phyloP scores from a whole-genome alignment of 2,888 invertebrate species.

The Cistogaster globosa region DNA sequence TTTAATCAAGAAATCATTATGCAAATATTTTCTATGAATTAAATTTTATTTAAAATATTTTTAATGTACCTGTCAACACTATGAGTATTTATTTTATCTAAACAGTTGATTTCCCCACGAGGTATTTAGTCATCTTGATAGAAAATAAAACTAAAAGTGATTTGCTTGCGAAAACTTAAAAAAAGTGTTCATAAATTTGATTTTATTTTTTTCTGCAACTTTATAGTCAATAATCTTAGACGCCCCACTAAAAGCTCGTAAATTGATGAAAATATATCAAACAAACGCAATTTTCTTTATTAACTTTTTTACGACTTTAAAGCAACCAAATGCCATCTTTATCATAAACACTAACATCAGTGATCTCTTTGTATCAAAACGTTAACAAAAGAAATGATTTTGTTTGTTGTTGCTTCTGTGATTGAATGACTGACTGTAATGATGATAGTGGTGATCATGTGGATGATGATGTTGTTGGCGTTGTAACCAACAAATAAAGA shows the following conservation, averaged over 20 bases:
- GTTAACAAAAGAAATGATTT: slow-evolving; percentile 41
- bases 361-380: not conserved
- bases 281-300: not conserved
- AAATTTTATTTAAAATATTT: too few relatives aligned
- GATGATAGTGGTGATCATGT: not conserved
- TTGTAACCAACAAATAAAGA: slow-evolving; percentile 51
- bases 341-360: slow-evolving; percentile 31
- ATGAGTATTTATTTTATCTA: too few relatives aligned
- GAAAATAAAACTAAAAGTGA: not conserved
- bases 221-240: slow-evolving; percentile 60
- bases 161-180: slow-evolving; percentile 56
- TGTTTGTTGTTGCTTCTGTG: slow-evolving; percentile 50
- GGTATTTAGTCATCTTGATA: not conserved
- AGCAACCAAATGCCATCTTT: slow-evolving; percentile 39
- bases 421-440: slow-evolving; percentile 61
- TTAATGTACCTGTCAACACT: too few relatives aligned
- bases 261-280: slow-evolving; percentile 28
- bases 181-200: slow-evolving; percentile 58
- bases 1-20: too few relatives aligned
- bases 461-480: slow-evolving; percentile 45
- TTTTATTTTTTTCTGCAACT: slow-evolving; percentile 12
- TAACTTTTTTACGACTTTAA: slow-evolving; percentile 32
- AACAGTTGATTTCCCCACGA: not conserved
- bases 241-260: slow-evolving; percentile 57
- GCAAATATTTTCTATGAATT: too few relatives aligned